Evolutionary conservation across 2,797 vertebrate genomes (phyloP), one percentile per base, ranked within the genome.

Genomic region (Lutjanus argentimaculatus): DNA sequence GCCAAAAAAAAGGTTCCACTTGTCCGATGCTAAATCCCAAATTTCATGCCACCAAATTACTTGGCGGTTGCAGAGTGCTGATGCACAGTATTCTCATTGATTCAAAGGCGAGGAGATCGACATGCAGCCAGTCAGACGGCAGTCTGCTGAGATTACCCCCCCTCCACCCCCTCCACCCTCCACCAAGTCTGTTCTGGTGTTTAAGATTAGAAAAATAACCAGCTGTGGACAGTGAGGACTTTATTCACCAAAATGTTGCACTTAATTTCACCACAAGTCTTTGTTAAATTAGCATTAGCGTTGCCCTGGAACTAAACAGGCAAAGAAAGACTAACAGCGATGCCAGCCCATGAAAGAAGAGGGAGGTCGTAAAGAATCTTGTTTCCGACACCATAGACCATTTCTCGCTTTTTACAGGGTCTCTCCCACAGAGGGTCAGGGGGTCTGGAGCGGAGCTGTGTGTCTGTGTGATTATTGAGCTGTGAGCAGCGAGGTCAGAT

Each of bases 31-130:
- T 83, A 85, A 95, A 94, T 91, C 83, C 88, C 52, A 76, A 90
- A 91, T 91, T 88, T 92, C 85, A 92, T 84, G 88, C 88, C 77
- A 79, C 77, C 48, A 88, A 94, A 92, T 91, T 63, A 85, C 85
- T 89, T 52, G 86, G 77, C 82, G 80, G 88, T 78, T 77, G 80
- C 90, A 77, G 80, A 87, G 72, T 88, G 91, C 93, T 93, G 94
- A 95, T 92, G 85, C 88, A 66, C 64, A 69, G 81, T 82, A 36
- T 91, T 93, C 72, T 68, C 86, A 87, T 80, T 80, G 82, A 91
- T 89, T 91, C 85, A 82, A 84, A 91, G 85, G 75, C 53, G 62
- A 77, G 61, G 67, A 90, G 90, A 93, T 80, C 83, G 88, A 82
- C 79, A 89, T 78, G 84, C 79, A 89, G 89, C 84, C 82, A 84